Evolutionary conservation across 2,113 vertebrate genomes (phyloP).

Genomic region (Cisticola juncidis): DNA sequence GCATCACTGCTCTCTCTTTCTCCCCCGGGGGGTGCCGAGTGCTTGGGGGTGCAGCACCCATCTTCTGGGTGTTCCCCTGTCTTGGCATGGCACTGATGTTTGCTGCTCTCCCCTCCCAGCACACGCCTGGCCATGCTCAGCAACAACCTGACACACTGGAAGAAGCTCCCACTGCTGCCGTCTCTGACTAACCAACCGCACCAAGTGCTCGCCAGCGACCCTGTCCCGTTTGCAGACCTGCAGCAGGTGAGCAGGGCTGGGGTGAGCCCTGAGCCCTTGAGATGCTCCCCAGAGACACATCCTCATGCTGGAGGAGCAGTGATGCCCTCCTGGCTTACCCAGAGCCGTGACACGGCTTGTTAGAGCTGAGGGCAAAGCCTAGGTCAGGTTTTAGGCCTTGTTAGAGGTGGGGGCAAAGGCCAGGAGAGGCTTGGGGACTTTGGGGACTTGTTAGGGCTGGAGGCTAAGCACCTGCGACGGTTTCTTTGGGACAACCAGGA

Average conservation of each 20-base stretch:
- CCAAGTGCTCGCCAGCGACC: slow-evolving; percentile 92
- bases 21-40: fast-evolving
- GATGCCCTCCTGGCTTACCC: not conserved
- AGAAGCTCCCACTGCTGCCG: slow-evolving; percentile 85
- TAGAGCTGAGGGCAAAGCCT: not conserved
- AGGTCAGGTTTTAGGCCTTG: not conserved
- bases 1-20: not conserved
- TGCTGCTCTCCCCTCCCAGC: slow-evolving; percentile 2
- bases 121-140: slow-evolving; percentile 89
- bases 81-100: not conserved
- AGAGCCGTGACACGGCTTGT: not conserved
- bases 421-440: not conserved
- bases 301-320: not conserved
- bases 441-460: fast-evolving
- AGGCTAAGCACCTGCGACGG: fast-evolving
- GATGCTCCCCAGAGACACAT: not conserved
- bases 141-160: slow-evolving; percentile 85
- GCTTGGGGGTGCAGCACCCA: not conserved
- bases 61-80: not conserved
- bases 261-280: not conserved
- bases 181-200: slow-evolving; percentile 92
- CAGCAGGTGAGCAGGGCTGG: slow-evolving; percentile 83
- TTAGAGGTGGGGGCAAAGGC: not conserved
- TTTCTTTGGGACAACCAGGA: fast-evolving
- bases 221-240: slow-evolving; percentile 88